Evolutionary conservation across 1,140 invertebrate genomes (phyloP).

Genomic region (Conopomorpha cramerella): DNA sequence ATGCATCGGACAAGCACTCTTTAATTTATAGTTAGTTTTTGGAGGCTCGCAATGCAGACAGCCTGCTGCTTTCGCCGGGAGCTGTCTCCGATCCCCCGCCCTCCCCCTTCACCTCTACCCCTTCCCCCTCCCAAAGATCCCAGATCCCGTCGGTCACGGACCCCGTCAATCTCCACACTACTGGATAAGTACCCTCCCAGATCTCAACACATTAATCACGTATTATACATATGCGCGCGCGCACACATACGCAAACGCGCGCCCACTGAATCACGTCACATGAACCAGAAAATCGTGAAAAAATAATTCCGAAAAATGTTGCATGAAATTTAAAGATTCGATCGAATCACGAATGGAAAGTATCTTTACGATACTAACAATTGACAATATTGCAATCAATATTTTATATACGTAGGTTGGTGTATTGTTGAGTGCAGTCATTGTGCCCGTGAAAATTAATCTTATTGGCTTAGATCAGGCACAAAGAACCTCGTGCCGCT

Average conservation of each 20-base stretch:
- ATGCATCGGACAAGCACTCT: slow-evolving; percentile 53
- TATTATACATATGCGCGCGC: slow-evolving; percentile 52
- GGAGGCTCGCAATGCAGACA: slow-evolving; percentile 50
- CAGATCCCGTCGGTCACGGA: no score
- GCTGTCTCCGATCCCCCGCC: slow-evolving; percentile 12
- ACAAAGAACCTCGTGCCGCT: slow-evolving; percentile 41
- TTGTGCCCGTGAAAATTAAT: slow-evolving; percentile 55
- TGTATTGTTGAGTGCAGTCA: slow-evolving; percentile 44
- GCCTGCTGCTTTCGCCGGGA: slow-evolving; percentile 47
- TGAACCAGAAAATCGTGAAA: no score
- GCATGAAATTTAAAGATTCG: no score
- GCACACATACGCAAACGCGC: no score
- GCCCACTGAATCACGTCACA: no score
- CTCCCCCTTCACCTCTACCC: slow-evolving; percentile 6
- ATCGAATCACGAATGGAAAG: no score
- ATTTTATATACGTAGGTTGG: slow-evolving; percentile 39
- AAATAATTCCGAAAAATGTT: no score
- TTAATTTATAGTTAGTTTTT: slow-evolving; percentile 63
- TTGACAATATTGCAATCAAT: slow-evolving; percentile 49
- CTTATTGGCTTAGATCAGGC: slow-evolving; percentile 46
- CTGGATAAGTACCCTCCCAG: no score
- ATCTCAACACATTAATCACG: no score
- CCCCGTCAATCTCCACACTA: slow-evolving; percentile 50
- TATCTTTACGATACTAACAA: slow-evolving; percentile 37
- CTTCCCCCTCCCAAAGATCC: slow-evolving; percentile 44